A percentile compares a stretch with the other conserved stretches of the same genome.
phyloP scores from a whole-genome alignment of 2,888 invertebrate genomes.

The Trissonchulus latispiculum region DNA sequence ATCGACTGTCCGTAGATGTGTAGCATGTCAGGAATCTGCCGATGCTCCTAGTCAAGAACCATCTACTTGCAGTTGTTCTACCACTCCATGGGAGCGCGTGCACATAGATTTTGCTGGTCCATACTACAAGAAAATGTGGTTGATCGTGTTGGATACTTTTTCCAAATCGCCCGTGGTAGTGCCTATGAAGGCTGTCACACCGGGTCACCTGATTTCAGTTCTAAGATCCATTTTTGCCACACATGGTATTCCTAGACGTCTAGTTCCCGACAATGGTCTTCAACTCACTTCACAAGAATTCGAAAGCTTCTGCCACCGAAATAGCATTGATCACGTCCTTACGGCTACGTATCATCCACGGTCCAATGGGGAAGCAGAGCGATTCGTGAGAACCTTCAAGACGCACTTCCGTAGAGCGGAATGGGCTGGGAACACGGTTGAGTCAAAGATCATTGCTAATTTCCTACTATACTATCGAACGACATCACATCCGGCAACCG shows the following conservation, averaged over 20 bases:
- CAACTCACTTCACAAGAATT: constrained; percentile 36
- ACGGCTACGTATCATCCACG: constrained; percentile 34
- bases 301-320: constrained; percentile 27
- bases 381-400: constrained; percentile 33
- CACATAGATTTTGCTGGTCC: constrained; percentile 48
- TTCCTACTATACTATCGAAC: neutral
- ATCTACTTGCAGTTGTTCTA: constrained; percentile 36
- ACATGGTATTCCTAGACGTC: constrained; percentile 33
- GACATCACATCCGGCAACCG: neutral
- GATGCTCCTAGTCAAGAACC: constrained; percentile 29
- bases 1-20: constrained; percentile 28
- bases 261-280: constrained; percentile 42
- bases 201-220: constrained; percentile 27
- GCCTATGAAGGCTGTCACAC: constrained; percentile 24
- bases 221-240: constrained; percentile 30
- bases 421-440: neutral
- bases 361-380: constrained; percentile 36
- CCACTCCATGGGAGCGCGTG: constrained; percentile 41
- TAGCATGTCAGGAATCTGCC: constrained; percentile 26
- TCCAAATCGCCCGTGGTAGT: constrained; percentile 47
- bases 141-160: constrained; percentile 44
- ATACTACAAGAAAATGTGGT: constrained; percentile 34
- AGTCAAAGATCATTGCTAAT: neutral
- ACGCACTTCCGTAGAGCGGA: too few species aligned
- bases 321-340: constrained; percentile 29